Percentiles rank a stretch among this genome's conserved stretches.
Evolutionary conservation across 2,113 vertebrate genomes (phyloP).

Genomic region (Thunnus thynnus): DNA sequence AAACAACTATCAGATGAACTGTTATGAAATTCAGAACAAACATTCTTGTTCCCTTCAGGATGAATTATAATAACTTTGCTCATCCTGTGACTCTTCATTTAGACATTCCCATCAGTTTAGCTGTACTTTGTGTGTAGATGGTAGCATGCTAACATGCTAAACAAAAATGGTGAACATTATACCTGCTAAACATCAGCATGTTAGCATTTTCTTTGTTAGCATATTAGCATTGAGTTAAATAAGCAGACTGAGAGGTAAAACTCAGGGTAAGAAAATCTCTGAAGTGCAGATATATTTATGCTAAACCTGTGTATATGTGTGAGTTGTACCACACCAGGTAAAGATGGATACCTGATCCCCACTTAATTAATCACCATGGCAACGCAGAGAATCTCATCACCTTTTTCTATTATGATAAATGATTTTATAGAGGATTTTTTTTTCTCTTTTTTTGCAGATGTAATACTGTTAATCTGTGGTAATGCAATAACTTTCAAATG

Average conservation of each 20-base stretch:
- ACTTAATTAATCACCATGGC: not conserved
- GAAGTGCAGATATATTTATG: not conserved
- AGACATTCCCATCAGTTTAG: no score
- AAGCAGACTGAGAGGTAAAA: constrained; percentile 16
- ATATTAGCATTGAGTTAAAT: no score
- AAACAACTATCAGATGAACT: no score
- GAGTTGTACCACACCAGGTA: not conserved
- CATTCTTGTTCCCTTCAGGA: no score
- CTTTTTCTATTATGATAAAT: constrained; percentile 20
- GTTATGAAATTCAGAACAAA: no score
- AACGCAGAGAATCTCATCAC: constrained; percentile 3
- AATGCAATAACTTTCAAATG: not conserved
- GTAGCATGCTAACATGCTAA: no score
- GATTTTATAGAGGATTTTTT: constrained; percentile 34
- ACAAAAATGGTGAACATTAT: no score
- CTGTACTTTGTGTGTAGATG: no score
- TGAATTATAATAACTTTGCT: no score
- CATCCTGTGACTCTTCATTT: no score
- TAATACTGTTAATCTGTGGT: constrained; percentile 36
- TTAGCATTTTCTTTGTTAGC: no score
- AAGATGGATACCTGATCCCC: not conserved
- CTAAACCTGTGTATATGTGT: constrained; percentile 22
- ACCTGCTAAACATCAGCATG: no score
- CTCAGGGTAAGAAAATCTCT: not conserved
- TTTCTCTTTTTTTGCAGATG: not conserved